A percentile compares a stretch with the other conserved stretches of the same genome.
Conservation (phyloP, 2,888 invertebrate genomes). For the Synergus umbraculus region DNA sequence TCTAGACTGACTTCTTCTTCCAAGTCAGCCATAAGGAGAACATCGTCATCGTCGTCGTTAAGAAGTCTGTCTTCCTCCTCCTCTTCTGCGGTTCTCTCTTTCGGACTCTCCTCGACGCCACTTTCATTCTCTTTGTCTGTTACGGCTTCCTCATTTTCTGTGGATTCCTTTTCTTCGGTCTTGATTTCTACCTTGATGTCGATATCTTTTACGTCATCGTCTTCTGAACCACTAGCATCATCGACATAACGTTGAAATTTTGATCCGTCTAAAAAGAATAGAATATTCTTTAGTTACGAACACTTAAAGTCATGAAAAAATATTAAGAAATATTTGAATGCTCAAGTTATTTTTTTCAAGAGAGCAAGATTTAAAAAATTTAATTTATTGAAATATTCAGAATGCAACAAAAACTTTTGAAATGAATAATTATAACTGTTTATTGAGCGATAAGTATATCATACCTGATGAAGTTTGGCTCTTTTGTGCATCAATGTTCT, state of each 20-base stretch:
- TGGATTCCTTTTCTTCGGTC: slow-evolving; percentile 42
- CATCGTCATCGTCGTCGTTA: slow-evolving; percentile 72
- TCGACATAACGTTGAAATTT: slow-evolving; percentile 79
- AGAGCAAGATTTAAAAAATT: background rate
- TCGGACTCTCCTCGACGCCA: slow-evolving; percentile 58
- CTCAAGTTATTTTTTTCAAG: too few species aligned
- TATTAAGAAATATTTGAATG: background rate
- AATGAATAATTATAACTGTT: background rate
- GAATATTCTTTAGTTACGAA: slow-evolving; percentile 1
- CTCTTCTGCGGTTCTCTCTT: slow-evolving; percentile 61
- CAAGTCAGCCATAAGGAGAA: slow-evolving; percentile 74
- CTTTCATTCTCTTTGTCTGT: slow-evolving; percentile 63
- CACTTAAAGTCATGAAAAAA: background rate
- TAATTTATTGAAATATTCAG: background rate
- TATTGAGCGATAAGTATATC: background rate
- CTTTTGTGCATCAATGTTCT: slow-evolving; percentile 13
- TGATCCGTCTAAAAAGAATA: slow-evolving; percentile 65
- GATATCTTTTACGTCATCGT: slow-evolving; percentile 63
- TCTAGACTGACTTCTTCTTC: slow-evolving; percentile 79
- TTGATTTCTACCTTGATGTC: slow-evolving; percentile 48
- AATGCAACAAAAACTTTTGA: background rate
- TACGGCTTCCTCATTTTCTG: slow-evolving; percentile 44
- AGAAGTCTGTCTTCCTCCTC: slow-evolving; percentile 63
- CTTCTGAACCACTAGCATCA: slow-evolving; percentile 77
- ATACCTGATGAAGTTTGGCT: slow-evolving; percentile 39